These are phyloP conservation scores for Florisuga fusca DNA, from an alignment of 2,797 vertebrate genomes.

Conservation along the genomic window DNA sequence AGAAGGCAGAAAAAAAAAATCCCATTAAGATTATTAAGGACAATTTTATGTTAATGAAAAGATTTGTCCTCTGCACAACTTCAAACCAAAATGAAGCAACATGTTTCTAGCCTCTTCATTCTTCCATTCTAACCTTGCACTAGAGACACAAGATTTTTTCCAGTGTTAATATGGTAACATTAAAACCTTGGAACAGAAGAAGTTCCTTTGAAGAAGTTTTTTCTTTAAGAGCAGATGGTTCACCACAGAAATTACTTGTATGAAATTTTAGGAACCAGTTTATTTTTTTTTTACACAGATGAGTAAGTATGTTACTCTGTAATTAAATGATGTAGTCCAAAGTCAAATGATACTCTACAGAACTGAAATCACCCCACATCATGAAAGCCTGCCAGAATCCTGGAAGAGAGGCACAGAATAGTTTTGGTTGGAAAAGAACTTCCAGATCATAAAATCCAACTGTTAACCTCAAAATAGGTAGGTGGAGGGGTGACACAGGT, in stretches of 20 bases:
- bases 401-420: too few species aligned
- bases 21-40: background rate
- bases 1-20: conserved; percentile 17
- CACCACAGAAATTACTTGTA: background rate
- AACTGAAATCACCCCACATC: background rate
- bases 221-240: background rate
- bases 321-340: background rate
- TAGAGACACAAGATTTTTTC: background rate
- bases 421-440: too few species aligned
- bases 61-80: background rate
- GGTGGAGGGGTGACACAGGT: background rate
- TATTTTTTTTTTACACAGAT: background rate
- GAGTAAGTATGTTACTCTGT: background rate
- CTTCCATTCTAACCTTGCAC: background rate
- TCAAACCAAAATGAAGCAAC: background rate
- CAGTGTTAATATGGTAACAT: background rate
- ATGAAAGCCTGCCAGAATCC: too few species aligned
- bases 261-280: background rate
- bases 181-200: background rate
- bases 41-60: background rate
- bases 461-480: background rate
- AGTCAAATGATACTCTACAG: background rate
- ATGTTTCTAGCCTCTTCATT: background rate
- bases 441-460: too few species aligned
- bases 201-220: background rate